Base-by-base conservation (phyloP, 2,888 invertebrate genomes). In the Acanthosoma haemorrhoidale region DNA sequence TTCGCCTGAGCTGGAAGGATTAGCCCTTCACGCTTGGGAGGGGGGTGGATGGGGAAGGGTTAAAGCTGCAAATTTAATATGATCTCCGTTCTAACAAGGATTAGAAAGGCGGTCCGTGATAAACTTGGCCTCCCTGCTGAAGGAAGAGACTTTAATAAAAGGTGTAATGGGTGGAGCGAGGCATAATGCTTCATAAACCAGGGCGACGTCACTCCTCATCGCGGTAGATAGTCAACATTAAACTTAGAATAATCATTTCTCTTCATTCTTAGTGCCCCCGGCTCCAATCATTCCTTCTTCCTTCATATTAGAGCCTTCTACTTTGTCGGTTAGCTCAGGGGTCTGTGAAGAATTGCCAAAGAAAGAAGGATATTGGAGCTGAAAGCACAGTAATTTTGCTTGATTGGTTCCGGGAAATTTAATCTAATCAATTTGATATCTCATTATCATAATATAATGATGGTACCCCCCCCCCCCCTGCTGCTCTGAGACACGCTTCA, bases 61-160 rank as follows among this genome's bases (percentile, higher is more conserved):
- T 43, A 43, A 43, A 43, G 21, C 43, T 43, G 43, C 43, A 43
- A 43, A 43, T 43, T 43, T 43, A 43, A 43, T 43, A 43, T 43
- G 25, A 25, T 16, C 43, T 43, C 43, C 43, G 43, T 43, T 43
- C 43, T 43, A 43, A 43, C 43, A 43, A 43, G 43, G 43, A 43
- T 43, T 43, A 43, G 43, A 13, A n/a, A 21, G 41, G 25, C 11
- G 25, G 21, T 3, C 43, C 43, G 43, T 21, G 43, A 25, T 43
- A 43, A 43, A 43, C 43, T 43, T 21, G 21, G 21, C 43, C 25
- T 21, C n/a, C 18, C 43, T 43, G 43, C 18, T 43, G 43, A 43
- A 43, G 43, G 43, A 43, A 43, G 43, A 43, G 43, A 43, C 21
- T 43, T 43, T 43, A 43, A 43, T 43, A 43, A 43, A 43, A 43